phyloP scores from a whole-genome alignment of 2,888 invertebrate species.

The Lamellibrachia columna region DNA sequence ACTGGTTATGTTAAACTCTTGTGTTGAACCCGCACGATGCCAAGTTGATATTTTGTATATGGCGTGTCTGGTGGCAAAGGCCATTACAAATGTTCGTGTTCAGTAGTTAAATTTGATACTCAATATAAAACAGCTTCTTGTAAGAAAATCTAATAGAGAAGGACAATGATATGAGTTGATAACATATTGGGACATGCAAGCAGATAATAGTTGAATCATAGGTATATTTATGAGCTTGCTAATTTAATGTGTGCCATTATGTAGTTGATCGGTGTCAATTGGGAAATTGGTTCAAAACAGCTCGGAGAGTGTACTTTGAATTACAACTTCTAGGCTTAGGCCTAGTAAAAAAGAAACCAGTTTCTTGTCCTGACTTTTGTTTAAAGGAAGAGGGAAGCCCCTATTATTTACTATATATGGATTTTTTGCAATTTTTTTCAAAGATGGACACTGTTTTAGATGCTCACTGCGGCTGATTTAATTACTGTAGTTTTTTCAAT shows the following conservation, averaged over 20 bases:
- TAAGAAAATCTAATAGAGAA: not conserved
- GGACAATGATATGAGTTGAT: not conserved
- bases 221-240: not conserved
- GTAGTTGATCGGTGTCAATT: not conserved
- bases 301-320: too few species aligned
- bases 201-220: not conserved
- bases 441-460: too few species aligned
- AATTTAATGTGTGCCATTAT: not conserved
- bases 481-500: too few species aligned
- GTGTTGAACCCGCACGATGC: not conserved
- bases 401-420: too few species aligned
- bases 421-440: too few species aligned
- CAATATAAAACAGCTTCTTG: not conserved
- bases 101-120: slow-evolving; percentile 5
- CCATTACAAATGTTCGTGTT: not conserved
- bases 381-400: too few species aligned
- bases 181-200: not conserved
- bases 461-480: too few species aligned
- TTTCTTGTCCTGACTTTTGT: too few species aligned
- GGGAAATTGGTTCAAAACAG: not conserved
- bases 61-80: not conserved
- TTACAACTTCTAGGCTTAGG: too few species aligned
- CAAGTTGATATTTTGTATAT: not conserved
- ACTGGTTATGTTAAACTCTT: not conserved
- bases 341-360: too few species aligned